A percentile compares a stretch with the other conserved stretches of the same genome.
phyloP scores from a whole-genome alignment of 2,113 vertebrate genomes.

The Ploceus nigricollis region DNA sequence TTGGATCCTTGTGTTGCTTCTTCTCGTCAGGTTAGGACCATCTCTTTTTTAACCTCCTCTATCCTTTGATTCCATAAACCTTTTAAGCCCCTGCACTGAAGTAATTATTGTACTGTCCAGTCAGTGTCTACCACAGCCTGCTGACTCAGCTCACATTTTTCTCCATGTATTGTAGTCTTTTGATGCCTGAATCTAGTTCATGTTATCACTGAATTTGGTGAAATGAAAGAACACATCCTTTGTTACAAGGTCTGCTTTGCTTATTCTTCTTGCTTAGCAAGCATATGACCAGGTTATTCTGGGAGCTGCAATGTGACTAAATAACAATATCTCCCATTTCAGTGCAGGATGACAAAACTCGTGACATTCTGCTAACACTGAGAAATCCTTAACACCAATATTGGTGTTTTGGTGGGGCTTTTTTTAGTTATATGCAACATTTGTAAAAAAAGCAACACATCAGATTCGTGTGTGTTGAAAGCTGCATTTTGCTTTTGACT shows the following conservation, averaged over 20 bases:
- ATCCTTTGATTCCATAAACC: not conserved
- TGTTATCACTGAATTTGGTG: not conserved
- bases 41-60: not conserved
- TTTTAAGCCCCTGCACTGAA: not conserved
- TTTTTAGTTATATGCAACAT: not conserved
- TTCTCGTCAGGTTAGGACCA: not conserved
- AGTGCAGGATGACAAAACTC: not conserved
- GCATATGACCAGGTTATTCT: not conserved
- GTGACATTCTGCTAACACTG: not conserved
- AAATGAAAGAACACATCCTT: not conserved
- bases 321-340: not conserved
- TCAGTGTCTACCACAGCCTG: not conserved
- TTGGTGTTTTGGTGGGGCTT: not conserved
- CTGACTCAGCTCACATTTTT: not conserved
- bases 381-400: not conserved
- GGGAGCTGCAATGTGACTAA: not conserved
- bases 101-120: not conserved
- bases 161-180: not conserved
- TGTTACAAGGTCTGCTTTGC: not conserved
- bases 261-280: not conserved
- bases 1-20: not conserved
- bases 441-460: not conserved
- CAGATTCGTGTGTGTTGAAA: not conserved
- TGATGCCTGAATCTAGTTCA: not conserved
- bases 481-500: not conserved